Percentiles rank a stretch among this genome's conserved stretches.
Conservation (phyloP, 2,797 vertebrate genomes). For the Poeciliopsis turneri region DNA sequence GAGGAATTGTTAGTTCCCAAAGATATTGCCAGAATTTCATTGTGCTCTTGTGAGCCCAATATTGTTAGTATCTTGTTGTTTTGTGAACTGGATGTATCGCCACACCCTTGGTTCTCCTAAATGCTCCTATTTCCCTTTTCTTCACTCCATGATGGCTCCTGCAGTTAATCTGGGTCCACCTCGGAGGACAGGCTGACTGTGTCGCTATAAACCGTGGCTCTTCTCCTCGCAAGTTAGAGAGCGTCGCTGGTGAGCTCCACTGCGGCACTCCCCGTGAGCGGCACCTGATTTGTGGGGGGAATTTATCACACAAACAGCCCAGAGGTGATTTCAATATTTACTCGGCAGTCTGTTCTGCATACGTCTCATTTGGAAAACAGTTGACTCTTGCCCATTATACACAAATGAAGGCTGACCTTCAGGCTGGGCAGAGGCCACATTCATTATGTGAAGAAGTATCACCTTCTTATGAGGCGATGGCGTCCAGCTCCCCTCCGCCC, state of each 20-base stretch:
- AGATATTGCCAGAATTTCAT: neutral
- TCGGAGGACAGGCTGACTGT: slow-evolving; percentile 25
- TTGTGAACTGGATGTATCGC: neutral
- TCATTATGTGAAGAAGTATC: slow-evolving; percentile 84
- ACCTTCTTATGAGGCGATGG: slow-evolving; percentile 76
- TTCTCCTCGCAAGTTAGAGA: slow-evolving; percentile 56
- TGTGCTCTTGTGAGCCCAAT: neutral
- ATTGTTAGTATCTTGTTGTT: neutral
- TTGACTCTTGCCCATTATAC: slow-evolving; percentile 86
- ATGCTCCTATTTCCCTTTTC: slow-evolving; percentile 2
- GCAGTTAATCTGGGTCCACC: slow-evolving; percentile 4
- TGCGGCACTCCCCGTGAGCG: slow-evolving; percentile 65
- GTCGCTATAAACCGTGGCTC: slow-evolving; percentile 53
- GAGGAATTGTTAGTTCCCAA: neutral
- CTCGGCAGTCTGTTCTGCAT: slow-evolving; percentile 80
- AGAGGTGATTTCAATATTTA: slow-evolving; percentile 84
- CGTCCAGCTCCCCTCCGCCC: slow-evolving; percentile 25
- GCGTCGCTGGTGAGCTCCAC: slow-evolving; percentile 57
- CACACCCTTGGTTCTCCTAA: neutral
- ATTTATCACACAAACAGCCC: slow-evolving; percentile 80
- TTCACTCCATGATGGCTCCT: slow-evolving; percentile 7
- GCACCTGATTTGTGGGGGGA: slow-evolving; percentile 76
- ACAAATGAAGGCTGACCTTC: slow-evolving; percentile 98
- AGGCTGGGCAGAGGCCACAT: slow-evolving; percentile 85
- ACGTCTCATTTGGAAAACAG: slow-evolving; percentile 88